phyloP scores from a whole-genome alignment of 2,113 vertebrate species.

The Synodontis membranacea region DNA sequence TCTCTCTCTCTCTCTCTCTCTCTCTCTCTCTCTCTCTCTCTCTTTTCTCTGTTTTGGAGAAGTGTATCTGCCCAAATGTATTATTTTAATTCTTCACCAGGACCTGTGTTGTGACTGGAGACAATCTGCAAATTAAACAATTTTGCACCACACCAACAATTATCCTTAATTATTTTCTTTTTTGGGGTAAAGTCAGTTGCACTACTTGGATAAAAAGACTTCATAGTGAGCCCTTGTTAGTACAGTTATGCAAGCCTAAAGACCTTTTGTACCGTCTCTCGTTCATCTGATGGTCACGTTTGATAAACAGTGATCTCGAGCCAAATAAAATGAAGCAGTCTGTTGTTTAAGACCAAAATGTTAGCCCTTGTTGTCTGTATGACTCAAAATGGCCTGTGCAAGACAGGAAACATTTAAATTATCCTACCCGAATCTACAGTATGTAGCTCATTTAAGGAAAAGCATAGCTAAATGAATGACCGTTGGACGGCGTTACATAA shows the following conservation, averaged over 20 bases:
- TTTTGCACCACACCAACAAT: background rate
- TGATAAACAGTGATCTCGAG: slow-evolving; percentile 44
- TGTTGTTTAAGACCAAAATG: background rate
- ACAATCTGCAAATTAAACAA: background rate
- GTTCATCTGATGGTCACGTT: slow-evolving; percentile 48
- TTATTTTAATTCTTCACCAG: background rate
- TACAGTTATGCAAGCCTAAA: slow-evolving; percentile 56
- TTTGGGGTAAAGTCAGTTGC: background rate
- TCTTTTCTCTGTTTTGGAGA: background rate
- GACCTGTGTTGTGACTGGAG: background rate
- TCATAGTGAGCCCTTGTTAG: slow-evolving; percentile 16
- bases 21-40: too few relatives aligned
- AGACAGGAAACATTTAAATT: background rate
- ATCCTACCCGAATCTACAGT: background rate
- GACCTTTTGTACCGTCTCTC: slow-evolving; percentile 32
- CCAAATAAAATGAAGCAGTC: slow-evolving; percentile 7
- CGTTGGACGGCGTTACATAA: background rate
- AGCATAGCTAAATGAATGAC: background rate
- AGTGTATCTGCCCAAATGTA: background rate
- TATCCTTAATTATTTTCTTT: background rate
- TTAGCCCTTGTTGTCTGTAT: background rate
- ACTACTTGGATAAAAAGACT: slow-evolving; percentile 29
- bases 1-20: too few relatives aligned
- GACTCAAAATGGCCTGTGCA: background rate
- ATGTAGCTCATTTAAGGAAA: background rate